Evolutionary conservation across 30 jellyfish, hydroid and myxozoan genomes (phyloP).

Genomic region (Turritopsis rubra): DNA sequence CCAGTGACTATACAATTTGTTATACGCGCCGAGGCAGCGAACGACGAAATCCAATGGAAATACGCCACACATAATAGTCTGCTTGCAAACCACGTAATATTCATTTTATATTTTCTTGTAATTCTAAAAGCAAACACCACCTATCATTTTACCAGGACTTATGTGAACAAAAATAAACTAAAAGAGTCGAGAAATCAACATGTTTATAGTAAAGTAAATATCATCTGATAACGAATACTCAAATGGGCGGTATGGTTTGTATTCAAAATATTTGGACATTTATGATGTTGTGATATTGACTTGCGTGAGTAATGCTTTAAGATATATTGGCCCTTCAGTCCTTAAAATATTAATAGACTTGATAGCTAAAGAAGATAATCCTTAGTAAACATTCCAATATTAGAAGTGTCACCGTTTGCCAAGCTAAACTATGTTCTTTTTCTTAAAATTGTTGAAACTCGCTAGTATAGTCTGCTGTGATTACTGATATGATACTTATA

Average conservation of each 20-base stretch:
- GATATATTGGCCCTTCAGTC: background rate
- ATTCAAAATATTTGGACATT: background rate
- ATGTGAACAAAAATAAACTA: too few relatives aligned
- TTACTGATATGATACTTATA: background rate
- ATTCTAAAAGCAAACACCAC: background rate
- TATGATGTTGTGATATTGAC: background rate
- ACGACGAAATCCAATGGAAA: background rate
- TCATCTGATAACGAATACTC: background rate
- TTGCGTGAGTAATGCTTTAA: background rate
- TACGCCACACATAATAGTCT: background rate
- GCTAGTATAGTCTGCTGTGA: background rate
- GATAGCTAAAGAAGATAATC: background rate
- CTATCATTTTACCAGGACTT: background rate
- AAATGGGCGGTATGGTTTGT: background rate
- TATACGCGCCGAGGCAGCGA: background rate
- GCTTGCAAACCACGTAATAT: background rate
- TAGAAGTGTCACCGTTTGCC: background rate
- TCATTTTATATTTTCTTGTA: background rate
- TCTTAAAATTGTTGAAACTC: background rate
- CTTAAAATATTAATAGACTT: background rate
- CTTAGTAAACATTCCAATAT: background rate
- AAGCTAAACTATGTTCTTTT: background rate
- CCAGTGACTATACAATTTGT: slow-evolving; percentile 6
- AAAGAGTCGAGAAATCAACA: background rate
- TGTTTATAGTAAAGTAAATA: background rate